Evolutionary conservation across 2,797 vertebrate genomes (phyloP).

Genomic region (Chelon auratus): DNA sequence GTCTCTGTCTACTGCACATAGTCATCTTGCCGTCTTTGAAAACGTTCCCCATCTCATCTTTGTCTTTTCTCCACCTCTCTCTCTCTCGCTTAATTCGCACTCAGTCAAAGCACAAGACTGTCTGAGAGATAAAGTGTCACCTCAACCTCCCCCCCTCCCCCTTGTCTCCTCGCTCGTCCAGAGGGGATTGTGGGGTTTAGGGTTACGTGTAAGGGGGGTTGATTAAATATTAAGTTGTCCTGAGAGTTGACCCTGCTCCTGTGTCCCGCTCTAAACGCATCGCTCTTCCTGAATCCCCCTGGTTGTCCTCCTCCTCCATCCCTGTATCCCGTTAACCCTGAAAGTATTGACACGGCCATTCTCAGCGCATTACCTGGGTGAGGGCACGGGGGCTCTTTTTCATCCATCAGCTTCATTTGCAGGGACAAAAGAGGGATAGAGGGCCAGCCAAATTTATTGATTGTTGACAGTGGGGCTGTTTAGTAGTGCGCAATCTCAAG

Average conservation of each 20-base stretch:
- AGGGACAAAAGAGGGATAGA: slow-evolving; percentile 60
- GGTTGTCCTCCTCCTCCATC: slow-evolving; percentile 1
- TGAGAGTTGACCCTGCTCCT: slow-evolving; percentile 72
- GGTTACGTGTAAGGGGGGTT: slow-evolving; percentile 68
- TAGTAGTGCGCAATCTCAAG: slow-evolving; percentile 61
- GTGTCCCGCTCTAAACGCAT: slow-evolving; percentile 47
- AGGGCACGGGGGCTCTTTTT: slow-evolving; percentile 50
- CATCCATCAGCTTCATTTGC: slow-evolving; percentile 76
- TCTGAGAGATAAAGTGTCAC: slow-evolving; percentile 58
- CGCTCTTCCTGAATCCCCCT: slow-evolving; percentile 22
- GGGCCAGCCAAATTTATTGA: slow-evolving; percentile 60
- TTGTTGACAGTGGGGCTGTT: slow-evolving; percentile 60
- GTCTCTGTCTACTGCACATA: slow-evolving; percentile 32
- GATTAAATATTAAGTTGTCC: slow-evolving; percentile 85
- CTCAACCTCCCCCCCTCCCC: slow-evolving; percentile 13
- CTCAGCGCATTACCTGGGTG: slow-evolving; percentile 60
- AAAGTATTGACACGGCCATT: slow-evolving; percentile 55
- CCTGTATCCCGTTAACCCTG: slow-evolving; percentile 52
- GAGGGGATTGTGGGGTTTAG: slow-evolving; percentile 70
- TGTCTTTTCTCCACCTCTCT: slow-evolving; percentile 7
- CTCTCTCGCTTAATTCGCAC: slow-evolving; percentile 41
- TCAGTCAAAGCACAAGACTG: slow-evolving; percentile 52
- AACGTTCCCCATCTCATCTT: slow-evolving; percentile 34
- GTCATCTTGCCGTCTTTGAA: slow-evolving; percentile 20
- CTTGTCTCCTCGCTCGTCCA: slow-evolving; percentile 29